phyloP scores from a whole-genome alignment of 1,140 invertebrate species.

The Phymorhynchus buccinoides region DNA sequence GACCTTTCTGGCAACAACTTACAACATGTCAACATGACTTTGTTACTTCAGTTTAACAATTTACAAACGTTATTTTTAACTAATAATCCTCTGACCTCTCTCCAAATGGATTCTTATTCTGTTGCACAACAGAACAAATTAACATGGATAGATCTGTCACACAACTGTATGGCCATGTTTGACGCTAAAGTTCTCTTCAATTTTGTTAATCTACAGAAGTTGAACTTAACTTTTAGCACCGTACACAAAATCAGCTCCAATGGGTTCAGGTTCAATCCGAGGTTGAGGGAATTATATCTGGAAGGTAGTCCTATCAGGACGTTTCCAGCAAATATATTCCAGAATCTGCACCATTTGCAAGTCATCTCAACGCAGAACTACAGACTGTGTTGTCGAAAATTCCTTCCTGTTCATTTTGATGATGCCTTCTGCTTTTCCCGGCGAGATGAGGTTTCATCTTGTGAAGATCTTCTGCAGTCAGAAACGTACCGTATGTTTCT shows the following conservation, averaged over 20 bases:
- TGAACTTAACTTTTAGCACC: neutral
- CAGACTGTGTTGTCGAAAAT: neutral
- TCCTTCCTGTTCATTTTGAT: neutral
- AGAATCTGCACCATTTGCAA: neutral
- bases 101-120: neutral
- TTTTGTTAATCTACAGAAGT: neutral
- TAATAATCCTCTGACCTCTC: neutral
- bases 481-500: neutral
- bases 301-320: neutral
- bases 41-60: neutral
- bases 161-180: neutral
- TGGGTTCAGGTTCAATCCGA: neutral
- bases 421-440: neutral
- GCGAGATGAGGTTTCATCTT: neutral
- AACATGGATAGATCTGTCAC: neutral
- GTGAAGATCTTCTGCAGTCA: neutral
- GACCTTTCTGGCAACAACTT: neutral
- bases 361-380: neutral
- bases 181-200: neutral
- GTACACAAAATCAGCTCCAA: neutral
- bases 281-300: neutral
- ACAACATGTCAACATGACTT: neutral
- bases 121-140: neutral
- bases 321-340: neutral
- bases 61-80: neutral